Percentiles rank a stretch among this genome's conserved stretches.
Evolutionary conservation across 1,140 invertebrate species (phyloP).

Genomic region (Diachasmimorpha longicaudata): DNA sequence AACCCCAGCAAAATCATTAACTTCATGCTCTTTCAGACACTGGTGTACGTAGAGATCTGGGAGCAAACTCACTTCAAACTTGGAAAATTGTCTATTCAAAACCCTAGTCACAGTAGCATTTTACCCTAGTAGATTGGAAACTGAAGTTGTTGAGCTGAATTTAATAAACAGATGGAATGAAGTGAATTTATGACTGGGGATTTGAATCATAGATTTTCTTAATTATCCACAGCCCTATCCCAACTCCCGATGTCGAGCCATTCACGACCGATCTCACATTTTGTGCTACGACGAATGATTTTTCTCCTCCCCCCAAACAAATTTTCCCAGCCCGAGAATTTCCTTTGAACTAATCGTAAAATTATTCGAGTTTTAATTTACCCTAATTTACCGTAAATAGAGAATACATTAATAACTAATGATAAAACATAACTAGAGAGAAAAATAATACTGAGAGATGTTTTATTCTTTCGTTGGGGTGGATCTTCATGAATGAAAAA

Average conservation of each 20-base stretch:
- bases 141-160: too few species aligned
- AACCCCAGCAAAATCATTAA: background rate
- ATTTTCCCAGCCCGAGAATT: background rate
- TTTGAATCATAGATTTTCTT: too few species aligned
- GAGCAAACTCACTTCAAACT: too few species aligned
- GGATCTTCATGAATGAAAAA: background rate
- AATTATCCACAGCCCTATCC: too few species aligned
- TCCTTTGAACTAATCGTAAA: slow-evolving; percentile 36
- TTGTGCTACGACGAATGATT: slow-evolving; percentile 45
- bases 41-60: too few species aligned
- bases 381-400: slow-evolving; percentile 33
- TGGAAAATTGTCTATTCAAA: background rate
- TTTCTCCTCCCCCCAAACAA: background rate
- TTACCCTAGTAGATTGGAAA: too few species aligned
- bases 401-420: slow-evolving; percentile 20
- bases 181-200: too few species aligned
- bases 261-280: slow-evolving; percentile 57
- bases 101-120: too few species aligned
- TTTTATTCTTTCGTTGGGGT: slow-evolving; percentile 29
- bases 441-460: background rate
- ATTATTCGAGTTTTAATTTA: slow-evolving; percentile 52
- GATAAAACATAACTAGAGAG: background rate
- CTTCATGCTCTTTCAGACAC: too few species aligned
- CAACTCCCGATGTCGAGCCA: slow-evolving; percentile 46
- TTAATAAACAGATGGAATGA: too few species aligned